These are phyloP conservation scores for Cecropterus lyciades DNA, from an alignment of 1,140 invertebrate genomes.

Conservation along the genomic window DNA sequence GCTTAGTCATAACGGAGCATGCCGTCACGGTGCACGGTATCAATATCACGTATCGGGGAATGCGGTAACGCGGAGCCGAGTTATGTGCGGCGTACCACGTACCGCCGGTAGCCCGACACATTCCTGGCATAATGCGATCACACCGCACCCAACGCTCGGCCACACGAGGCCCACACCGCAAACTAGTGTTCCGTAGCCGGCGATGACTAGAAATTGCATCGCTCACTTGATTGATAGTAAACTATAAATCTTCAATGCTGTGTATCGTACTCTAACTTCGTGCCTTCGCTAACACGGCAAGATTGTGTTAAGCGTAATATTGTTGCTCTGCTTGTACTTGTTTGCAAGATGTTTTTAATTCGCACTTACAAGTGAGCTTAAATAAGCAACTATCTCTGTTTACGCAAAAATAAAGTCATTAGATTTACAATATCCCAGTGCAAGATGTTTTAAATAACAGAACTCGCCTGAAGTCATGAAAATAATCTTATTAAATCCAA, in stretches of 20 bases:
- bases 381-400: no score
- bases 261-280: neutral
- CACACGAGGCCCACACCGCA: conserved; percentile 21
- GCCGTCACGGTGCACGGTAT: conserved; percentile 29
- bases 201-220: conserved; percentile 20
- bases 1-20: conserved; percentile 40
- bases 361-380: no score
- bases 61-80: conserved; percentile 50
- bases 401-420: no score
- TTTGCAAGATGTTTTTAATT: no score
- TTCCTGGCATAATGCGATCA: conserved; percentile 47
- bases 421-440: no score
- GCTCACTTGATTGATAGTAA: conserved; percentile 10
- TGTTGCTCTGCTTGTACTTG: no score
- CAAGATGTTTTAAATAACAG: no score
- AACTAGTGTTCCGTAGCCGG: neutral
- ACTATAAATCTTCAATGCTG: conserved; percentile 13
- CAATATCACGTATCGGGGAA: conserved; percentile 50
- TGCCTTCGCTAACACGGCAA: neutral
- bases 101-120: conserved; percentile 52
- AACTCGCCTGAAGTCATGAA: no score
- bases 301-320: neutral
- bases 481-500: no score
- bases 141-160: conserved; percentile 35
- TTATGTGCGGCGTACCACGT: conserved; percentile 53